Base-by-base conservation (phyloP, 2,797 vertebrate species). In the Tarsius wallacei region DNA sequence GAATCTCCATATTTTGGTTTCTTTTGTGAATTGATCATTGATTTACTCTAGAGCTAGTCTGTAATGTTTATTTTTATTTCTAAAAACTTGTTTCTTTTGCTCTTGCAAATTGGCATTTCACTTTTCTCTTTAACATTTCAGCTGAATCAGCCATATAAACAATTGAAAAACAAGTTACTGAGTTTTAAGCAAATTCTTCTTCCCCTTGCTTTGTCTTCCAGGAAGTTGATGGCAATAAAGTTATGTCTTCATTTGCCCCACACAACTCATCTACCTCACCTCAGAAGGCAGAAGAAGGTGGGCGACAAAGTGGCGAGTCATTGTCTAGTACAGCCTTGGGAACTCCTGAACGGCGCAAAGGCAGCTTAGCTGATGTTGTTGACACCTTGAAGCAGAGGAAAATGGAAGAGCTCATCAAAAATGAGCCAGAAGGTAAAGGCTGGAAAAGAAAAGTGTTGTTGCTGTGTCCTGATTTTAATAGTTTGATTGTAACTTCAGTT, bases 251-350 rank as follows among this genome's bases (percentile, higher is more conserved):
- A 96, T 99, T 99, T 99, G 98, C 99, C 98, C 99, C 99, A 97
- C 99, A 99, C 99, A 99, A 99, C 99, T 99, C 99, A 98, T 99
- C 99, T 99, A 99, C 99, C 99, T 99, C 99, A 99, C 99, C 99
- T 89, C 98, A 99, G 97, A 99, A 99, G 99, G 99, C 99, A 98
- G 99, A 99, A 98, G 99, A 99, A 91, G 99, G 99, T 96, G 99
- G 99, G 96, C 99, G 99, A 49, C 99, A 99, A 97, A 99, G 99
- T 95, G 99, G 99, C 22, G 99, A 99, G 63, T 99, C 99, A 21
- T 98, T 99, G 98, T 99, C 99, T 0, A 98, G 99, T 93, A 92
- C 99, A 0, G 99, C 99, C 83, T 98, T 99, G 97, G 99, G 99
- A 33, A 99, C 99, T 51, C 99, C 99, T 0, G 99, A 99, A 97